Base-by-base conservation (phyloP, 2,888 invertebrate species). In the Cryptocephalus moraei region DNA sequence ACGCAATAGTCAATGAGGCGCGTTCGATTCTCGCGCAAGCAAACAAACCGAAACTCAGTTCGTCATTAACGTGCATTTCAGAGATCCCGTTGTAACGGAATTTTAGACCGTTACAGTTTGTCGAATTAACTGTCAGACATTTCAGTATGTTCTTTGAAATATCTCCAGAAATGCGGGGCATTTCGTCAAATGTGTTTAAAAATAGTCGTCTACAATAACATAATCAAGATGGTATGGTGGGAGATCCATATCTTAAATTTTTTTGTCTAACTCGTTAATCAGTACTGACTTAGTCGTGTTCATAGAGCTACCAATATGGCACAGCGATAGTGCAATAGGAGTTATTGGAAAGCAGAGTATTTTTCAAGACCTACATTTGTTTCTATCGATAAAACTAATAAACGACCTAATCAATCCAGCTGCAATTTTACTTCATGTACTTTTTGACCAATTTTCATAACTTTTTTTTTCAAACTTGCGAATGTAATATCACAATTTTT, bases 241-340 rank as follows among this genome's bases (percentile, higher is more conserved):
- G 52, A 48, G 51, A 13, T 53, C 47, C 49, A 47, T 46, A 34
- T 52, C 49, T 51, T 53, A 49, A 36, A 53, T 40, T 55, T 53
- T 32, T 36, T 36, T 52, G 47, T 56, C 51, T n/a, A 57, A 46
- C 36, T 50, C 46, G 22, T 57, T 12, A 33, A 55, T 22, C 34
- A 60, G 49, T 46, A 51, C 50, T 8, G 59, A 54, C 45, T 61
- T 61, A 44, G 57, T 59, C 43, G 59, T 59, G 38, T 52, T 51
- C 6, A 56, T 31, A 14, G 55, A 52, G 42, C 58, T 58, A 51
- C 58, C 56, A 43, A 53, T 47, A 52, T 58, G 59, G 39, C 56
- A 58, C 41, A 61, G 49, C 41, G 60, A 55, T 47, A 54, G 34
- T 45, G 52, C 47, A 49, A 49, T 40, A 32, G 48, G 47, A 11